Evolutionary conservation across 2,888 invertebrate species (phyloP), one percentile per base, ranked within the genome.

Genomic region (Belgica antarctica): DNA sequence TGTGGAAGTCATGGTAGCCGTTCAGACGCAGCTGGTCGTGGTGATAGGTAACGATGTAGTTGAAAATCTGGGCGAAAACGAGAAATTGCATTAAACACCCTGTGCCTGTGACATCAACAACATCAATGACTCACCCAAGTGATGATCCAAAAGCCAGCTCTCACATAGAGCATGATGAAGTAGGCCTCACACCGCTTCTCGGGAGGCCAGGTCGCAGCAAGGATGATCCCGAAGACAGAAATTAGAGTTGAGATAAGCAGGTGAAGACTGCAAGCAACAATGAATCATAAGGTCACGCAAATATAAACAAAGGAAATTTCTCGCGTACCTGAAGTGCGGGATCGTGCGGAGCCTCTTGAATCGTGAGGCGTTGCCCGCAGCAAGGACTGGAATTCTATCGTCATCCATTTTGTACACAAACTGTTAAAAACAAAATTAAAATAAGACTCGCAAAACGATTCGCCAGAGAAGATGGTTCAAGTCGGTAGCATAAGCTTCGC

Each of bases 1-100:
- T 84, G 76, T 87, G 85, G 75, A 88, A 88, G 66, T 88, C 87
- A 71, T 88, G 81, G 75, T 88, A 88, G 1, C 89, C 88, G 74
- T 84, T 83, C 72, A 87, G 79, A 71, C 87, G 81, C 46, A 87
- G 76, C 72, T 81, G 79, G 72, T 86, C 83, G 75, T 89, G 89
- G 74, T 81, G 83, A 31, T 78, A 78, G 75, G 85, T 85, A 0
- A 85, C 78, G 62, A 85, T 76, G 75, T 85, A 83, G 78, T 88
- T 85, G 71, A 85, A 77, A 24, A 85, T 73, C 86, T 86, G 74
- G 19, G 77, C 4, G 4, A 57, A 7, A 59, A 59, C 12, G n/a
- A 59, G 24, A n/a, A n/a, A n/a, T n/a, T n/a, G n/a, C n/a, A n/a
- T n/a, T n/a, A n/a, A n/a, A n/a, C n/a, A n/a, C n/a, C n/a, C n/a